phyloP scores from a whole-genome alignment of 2,888 invertebrate genomes.

The Prostheceraeus crozeri region DNA sequence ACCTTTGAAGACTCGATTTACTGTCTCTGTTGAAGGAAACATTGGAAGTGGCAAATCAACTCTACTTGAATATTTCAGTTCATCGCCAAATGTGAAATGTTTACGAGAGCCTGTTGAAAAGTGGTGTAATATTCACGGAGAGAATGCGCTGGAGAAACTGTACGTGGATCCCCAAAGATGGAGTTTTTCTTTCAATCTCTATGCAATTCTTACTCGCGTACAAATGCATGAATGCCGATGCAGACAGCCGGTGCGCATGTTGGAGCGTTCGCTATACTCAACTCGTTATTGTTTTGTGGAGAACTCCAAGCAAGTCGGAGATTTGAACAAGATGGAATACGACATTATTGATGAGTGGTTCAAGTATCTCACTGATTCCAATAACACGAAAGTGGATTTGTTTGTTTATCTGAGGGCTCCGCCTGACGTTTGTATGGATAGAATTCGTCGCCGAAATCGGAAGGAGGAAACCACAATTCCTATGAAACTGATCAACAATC shows the following conservation, averaged over 20 bases:
- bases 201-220: constrained; percentile 52
- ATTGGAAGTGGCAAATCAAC: constrained; percentile 55
- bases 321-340: constrained; percentile 48
- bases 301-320: constrained; percentile 47
- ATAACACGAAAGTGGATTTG: constrained; percentile 45
- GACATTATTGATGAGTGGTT: constrained; percentile 48
- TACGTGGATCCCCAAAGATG: constrained; percentile 53
- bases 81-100: constrained; percentile 48
- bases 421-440: constrained; percentile 37
- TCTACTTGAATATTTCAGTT: constrained; percentile 48
- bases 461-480: constrained; percentile 38
- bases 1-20: constrained; percentile 22
- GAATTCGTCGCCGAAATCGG: constrained; percentile 29
- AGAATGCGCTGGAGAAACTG: constrained; percentile 46
- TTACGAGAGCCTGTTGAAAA: constrained; percentile 52
- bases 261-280: constrained; percentile 51
- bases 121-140: constrained; percentile 49
- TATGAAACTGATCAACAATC: constrained; percentile 43
- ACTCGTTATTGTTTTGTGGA: constrained; percentile 51
- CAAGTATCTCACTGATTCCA: constrained; percentile 45
- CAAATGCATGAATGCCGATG: constrained; percentile 48
- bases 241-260: constrained; percentile 47
- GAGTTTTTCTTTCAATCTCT: constrained; percentile 55
- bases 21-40: constrained; percentile 53
- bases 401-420: constrained; percentile 43